A percentile compares a stretch with the other conserved stretches of the same genome.
These are phyloP conservation scores for Clinocottus analis DNA, from an alignment of 2,113 vertebrate species.

Conservation along the genomic window DNA sequence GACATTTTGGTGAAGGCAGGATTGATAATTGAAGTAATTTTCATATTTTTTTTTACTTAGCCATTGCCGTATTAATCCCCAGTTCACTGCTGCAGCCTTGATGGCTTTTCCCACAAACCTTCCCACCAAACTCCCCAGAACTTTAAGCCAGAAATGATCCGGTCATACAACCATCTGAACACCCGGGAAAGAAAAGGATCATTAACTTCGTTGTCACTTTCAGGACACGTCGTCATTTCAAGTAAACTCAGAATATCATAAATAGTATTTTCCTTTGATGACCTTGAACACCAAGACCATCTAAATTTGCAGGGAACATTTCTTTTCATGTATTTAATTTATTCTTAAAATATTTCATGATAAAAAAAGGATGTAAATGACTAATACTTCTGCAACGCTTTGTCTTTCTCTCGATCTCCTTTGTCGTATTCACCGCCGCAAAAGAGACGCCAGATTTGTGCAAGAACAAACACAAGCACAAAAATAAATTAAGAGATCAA, in stretches of 20 bases:
- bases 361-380: constrained; percentile 84
- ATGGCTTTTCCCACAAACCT: not conserved
- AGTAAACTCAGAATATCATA: constrained; percentile 22
- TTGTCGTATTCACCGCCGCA: not conserved
- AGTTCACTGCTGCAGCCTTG: constrained; percentile 2
- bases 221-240: constrained; percentile 30
- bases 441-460: constrained; percentile 74
- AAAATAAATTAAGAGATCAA: constrained; percentile 85
- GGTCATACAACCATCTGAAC: not conserved
- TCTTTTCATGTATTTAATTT: constrained; percentile 83
- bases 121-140: not conserved
- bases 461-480: constrained; percentile 79
- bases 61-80: not conserved
- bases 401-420: constrained; percentile 40
- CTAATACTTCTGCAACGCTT: constrained; percentile 71
- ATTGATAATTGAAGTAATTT: not conserved
- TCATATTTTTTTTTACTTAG: not conserved
- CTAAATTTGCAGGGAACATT: constrained; percentile 62
- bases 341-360: constrained; percentile 86
- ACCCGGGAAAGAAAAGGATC: constrained; percentile 7
- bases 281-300: constrained; percentile 60
- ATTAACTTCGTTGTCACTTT: not conserved
- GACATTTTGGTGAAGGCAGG: not conserved
- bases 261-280: constrained; percentile 4
- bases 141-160: not conserved